phyloP scores from a whole-genome alignment of 2,888 invertebrate genomes.

The Nomada fucata region DNA sequence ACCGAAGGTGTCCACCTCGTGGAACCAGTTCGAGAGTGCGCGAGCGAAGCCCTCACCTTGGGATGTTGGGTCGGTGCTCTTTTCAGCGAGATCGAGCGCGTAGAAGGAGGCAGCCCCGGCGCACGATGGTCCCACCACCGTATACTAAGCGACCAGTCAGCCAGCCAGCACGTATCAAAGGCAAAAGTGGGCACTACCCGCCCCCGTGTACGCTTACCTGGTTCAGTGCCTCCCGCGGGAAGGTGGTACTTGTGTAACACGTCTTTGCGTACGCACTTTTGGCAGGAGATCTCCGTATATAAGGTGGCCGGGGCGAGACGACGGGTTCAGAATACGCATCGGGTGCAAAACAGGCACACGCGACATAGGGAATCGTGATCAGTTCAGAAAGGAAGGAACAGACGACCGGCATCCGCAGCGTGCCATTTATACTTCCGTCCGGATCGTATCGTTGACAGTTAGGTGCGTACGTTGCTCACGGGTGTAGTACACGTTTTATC shows the following conservation, averaged over 20 bases:
- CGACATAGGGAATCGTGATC: slow-evolving; percentile 21
- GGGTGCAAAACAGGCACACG: slow-evolving; percentile 35
- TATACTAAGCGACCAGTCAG: slow-evolving; percentile 33
- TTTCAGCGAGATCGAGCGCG: slow-evolving; percentile 56
- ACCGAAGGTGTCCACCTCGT: slow-evolving; percentile 16
- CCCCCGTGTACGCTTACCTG: slow-evolving; percentile 36
- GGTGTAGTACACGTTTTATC: background rate
- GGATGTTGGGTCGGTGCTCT: slow-evolving; percentile 62
- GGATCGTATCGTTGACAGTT: background rate
- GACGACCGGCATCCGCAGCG: slow-evolving; percentile 20
- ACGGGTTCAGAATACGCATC: slow-evolving; percentile 82
- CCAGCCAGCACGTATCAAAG: slow-evolving; percentile 61
- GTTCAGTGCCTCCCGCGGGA: slow-evolving; percentile 67
- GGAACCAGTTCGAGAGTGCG: slow-evolving; percentile 63
- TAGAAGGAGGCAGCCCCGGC: slow-evolving; percentile 59
- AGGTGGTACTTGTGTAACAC: slow-evolving; percentile 71
- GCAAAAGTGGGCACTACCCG: slow-evolving; percentile 68
- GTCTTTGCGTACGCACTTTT: slow-evolving; percentile 68
- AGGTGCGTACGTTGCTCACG: background rate
- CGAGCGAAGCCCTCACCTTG: slow-evolving; percentile 34
- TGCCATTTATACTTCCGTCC: slow-evolving; percentile 29
- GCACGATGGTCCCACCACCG: slow-evolving; percentile 63
- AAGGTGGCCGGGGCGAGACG: slow-evolving; percentile 82
- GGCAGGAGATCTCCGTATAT: slow-evolving; percentile 82
- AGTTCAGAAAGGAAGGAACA: slow-evolving; percentile 31